phyloP scores from a whole-genome alignment of 2,113 vertebrate species.

The Hydrolagus affinis region DNA sequence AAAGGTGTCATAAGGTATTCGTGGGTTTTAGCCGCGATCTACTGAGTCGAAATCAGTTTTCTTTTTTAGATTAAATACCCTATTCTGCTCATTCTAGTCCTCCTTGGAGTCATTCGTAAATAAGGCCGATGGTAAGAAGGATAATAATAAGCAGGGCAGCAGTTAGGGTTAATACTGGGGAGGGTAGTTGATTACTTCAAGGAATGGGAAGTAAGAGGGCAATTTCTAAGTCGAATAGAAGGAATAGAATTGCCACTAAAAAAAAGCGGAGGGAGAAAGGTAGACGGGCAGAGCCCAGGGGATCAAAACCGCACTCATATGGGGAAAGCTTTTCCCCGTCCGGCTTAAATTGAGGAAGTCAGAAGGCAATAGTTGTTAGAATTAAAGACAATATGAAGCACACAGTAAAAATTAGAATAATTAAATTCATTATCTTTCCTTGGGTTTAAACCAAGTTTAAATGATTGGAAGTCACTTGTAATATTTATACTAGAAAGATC shows the following conservation, averaged over 20 bases:
- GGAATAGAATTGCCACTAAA: constrained; percentile 34
- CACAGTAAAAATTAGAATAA: no score
- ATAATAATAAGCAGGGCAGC: accelerated
- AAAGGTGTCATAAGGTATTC: neutral
- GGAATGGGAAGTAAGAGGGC: neutral
- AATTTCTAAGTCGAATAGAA: constrained; percentile 41
- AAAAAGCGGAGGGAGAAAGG: constrained; percentile 43
- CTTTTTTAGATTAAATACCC: constrained; percentile 34
- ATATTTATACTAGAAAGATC: constrained; percentile 38
- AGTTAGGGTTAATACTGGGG: accelerated
- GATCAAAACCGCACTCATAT: constrained; percentile 37
- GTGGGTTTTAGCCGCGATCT: constrained; percentile 33
- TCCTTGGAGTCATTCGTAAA: constrained; percentile 42
- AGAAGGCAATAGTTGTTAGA: no score
- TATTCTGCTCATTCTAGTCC: constrained; percentile 40
- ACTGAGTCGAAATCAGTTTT: constrained; percentile 35
- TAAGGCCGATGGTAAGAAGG: constrained; percentile 15
- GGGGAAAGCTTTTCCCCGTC: constrained; percentile 37
- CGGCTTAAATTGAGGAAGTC: constrained; percentile 30
- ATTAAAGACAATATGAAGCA: no score
- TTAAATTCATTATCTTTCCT: constrained; percentile 39
- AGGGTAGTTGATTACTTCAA: neutral
- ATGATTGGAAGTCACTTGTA: constrained; percentile 43
- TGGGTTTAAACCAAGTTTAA: constrained; percentile 40
- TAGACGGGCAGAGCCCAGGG: constrained; percentile 27